Evolutionary conservation across 1,140 invertebrate species (phyloP).

Genomic region (Yoshiicerus persimilis): DNA sequence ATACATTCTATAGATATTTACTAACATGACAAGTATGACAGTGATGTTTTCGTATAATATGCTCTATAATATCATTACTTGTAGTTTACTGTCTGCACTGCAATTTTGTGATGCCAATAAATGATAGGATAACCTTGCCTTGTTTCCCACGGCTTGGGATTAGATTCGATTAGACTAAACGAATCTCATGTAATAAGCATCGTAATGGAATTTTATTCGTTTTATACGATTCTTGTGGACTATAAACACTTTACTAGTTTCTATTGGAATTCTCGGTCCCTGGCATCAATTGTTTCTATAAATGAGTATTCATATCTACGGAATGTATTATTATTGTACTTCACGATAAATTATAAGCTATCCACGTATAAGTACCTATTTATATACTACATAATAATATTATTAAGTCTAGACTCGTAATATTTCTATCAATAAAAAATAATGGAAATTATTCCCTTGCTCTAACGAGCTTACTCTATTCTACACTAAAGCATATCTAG

Average conservation of each 20-base stretch:
- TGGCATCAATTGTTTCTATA: slow-evolving; percentile 13
- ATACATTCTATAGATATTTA: neutral
- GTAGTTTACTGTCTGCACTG: neutral
- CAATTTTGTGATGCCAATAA: neutral
- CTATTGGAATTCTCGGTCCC: slow-evolving; percentile 15
- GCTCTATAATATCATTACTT: neutral
- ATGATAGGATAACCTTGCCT: slow-evolving; percentile 7
- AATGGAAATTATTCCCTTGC: neutral
- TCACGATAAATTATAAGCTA: neutral
- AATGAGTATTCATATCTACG: neutral
- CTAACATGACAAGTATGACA: neutral
- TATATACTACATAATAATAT: neutral
- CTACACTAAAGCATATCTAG: neutral
- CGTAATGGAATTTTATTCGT: slow-evolving; percentile 2
- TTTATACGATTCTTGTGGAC: slow-evolving; percentile 14
- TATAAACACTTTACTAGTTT: slow-evolving; percentile 16
- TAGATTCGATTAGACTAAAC: slow-evolving; percentile 22
- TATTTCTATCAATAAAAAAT: neutral
- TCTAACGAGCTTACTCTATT: neutral
- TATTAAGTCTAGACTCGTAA: neutral
- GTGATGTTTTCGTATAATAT: neutral
- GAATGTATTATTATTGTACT: neutral
- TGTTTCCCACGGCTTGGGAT: neutral
- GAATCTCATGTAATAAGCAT: slow-evolving; percentile 13
- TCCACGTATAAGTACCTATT: neutral